phyloP scores from a whole-genome alignment of 37 sponge, comb jelly and placozoan genomes.

The Tethya wilhelma region DNA sequence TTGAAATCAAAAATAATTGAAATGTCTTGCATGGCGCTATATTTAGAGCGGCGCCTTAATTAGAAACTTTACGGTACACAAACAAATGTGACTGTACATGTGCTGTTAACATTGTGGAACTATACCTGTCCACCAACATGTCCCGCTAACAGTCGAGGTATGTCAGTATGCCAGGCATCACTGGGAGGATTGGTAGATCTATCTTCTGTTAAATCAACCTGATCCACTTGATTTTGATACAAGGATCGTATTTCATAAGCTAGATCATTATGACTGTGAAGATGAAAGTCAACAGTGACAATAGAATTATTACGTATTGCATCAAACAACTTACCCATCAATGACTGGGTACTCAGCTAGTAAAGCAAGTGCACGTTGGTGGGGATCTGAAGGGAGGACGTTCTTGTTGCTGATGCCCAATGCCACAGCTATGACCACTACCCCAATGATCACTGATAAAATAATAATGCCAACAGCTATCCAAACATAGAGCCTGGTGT shows the following conservation, averaged over 20 bases:
- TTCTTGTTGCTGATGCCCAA: too few species aligned
- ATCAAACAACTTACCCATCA: constrained; percentile 77
- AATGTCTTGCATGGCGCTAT: not conserved
- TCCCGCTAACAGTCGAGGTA: constrained; percentile 73
- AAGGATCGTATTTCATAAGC: constrained; percentile 35
- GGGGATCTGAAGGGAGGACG: constrained; percentile 46
- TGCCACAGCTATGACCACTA: too few species aligned
- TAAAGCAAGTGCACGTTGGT: constrained; percentile 24
- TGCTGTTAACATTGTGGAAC: too few species aligned
- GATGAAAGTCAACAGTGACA: not conserved
- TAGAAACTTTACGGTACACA: too few species aligned
- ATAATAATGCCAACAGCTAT: too few species aligned
- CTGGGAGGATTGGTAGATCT: not conserved
- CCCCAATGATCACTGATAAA: too few species aligned
- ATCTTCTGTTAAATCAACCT: constrained; percentile 39
- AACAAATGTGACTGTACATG: too few species aligned
- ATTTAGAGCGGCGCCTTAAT: too few species aligned
- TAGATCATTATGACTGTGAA: constrained; percentile 79
- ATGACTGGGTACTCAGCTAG: constrained; percentile 37
- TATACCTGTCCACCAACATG: constrained; percentile 71
- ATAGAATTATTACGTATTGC: too few species aligned
- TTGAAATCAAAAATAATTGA: not conserved
- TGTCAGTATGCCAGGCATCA: constrained; percentile 64
- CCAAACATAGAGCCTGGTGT: too few species aligned
- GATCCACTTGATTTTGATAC: constrained; percentile 47